Evolutionary conservation across 2,113 vertebrate species (phyloP).

Genomic region (Rhea americana): DNA sequence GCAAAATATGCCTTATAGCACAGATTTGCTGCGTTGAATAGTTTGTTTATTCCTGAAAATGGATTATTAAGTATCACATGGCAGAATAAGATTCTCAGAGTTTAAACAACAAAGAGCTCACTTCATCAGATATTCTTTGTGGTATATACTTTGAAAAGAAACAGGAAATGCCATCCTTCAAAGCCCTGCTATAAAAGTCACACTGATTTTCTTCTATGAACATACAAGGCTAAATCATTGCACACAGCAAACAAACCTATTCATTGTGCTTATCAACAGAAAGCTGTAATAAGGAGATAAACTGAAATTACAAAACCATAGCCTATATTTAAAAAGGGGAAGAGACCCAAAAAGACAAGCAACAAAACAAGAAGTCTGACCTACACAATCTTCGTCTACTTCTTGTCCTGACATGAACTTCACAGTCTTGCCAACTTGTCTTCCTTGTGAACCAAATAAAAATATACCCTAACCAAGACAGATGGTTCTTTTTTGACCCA

Average conservation of each 20-base stretch:
- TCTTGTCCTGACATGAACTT: slow-evolving; percentile 35
- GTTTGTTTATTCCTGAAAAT: slow-evolving; percentile 2
- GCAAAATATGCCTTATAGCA: neutral
- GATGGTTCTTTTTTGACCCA: neutral
- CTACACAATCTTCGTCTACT: neutral
- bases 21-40: neutral
- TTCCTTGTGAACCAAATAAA: slow-evolving; percentile 33
- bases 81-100: neutral
- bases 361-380: slow-evolving; percentile 33
- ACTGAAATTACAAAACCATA: slow-evolving; percentile 39
- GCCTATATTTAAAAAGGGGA: slow-evolving; percentile 13
- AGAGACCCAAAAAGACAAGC: neutral
- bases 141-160: neutral
- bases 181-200: slow-evolving; percentile 25
- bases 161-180: slow-evolving; percentile 57
- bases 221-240: neutral
- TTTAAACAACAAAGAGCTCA: slow-evolving; percentile 30
- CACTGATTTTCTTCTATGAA: slow-evolving; percentile 18
- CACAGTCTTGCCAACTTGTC: neutral
- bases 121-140: slow-evolving; percentile 31
- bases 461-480: slow-evolving; percentile 31
- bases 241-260: slow-evolving; percentile 37
- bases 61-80: neutral
- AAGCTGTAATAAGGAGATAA: slow-evolving; percentile 41
- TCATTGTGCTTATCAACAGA: neutral